Percentiles rank a stretch among this genome's conserved stretches.
phyloP scores from a whole-genome alignment of 2,113 vertebrate genomes.

The Rhea pennata region DNA sequence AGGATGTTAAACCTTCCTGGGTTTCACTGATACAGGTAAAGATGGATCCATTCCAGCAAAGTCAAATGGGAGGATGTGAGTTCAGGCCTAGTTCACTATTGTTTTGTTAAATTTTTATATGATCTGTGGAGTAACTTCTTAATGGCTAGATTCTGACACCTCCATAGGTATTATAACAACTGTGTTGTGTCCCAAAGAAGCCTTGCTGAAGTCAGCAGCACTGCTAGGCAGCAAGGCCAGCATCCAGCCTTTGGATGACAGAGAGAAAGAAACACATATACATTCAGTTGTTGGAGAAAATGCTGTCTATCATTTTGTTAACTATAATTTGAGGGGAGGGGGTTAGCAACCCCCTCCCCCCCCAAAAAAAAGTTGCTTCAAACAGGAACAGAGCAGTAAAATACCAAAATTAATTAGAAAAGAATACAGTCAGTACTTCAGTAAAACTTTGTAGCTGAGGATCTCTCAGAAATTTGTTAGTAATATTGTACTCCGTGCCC shows the following conservation, averaged over 20 bases:
- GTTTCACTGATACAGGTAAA: not conserved
- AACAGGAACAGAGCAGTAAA: not conserved
- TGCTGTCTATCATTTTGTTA: not conserved
- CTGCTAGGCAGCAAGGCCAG: not conserved
- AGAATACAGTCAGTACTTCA: not conserved
- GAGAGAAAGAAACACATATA: not conserved
- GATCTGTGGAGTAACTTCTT: not conserved
- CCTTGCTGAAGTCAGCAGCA: not conserved
- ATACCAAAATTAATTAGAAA: not conserved
- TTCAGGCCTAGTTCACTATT: not conserved
- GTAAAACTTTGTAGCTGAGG: not conserved
- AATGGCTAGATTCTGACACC: not conserved
- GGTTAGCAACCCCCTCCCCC: not conserved
- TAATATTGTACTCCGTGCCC: not conserved
- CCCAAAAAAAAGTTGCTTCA: not conserved
- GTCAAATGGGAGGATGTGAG: not conserved
- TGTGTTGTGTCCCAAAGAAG: not conserved
- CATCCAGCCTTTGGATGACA: not conserved
- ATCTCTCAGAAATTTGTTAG: not conserved
- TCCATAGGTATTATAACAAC: not conserved
- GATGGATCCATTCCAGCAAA: not conserved
- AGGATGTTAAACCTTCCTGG: no score
- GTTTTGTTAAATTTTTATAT: not conserved
- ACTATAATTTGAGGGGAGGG: not conserved
- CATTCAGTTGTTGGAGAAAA: not conserved